These are phyloP conservation scores for Acropternis orthonyx DNA, from an alignment of 2,797 vertebrate species.

Conservation along the genomic window DNA sequence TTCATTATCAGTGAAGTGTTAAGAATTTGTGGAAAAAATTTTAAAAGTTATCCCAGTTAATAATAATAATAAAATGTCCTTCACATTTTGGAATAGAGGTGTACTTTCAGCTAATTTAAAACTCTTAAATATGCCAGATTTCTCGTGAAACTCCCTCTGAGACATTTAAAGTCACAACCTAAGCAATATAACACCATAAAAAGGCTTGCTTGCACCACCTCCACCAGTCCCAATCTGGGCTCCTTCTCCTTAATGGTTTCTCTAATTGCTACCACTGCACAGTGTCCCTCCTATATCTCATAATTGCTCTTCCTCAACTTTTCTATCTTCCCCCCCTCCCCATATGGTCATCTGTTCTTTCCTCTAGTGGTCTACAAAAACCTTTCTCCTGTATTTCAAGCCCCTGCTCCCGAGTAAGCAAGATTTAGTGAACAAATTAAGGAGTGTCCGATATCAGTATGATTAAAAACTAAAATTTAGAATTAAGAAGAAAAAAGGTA, in stretches of 20 bases:
- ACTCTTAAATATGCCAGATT: neutral
- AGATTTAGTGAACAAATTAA: neutral
- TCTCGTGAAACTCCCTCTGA: neutral
- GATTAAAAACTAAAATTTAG: neutral
- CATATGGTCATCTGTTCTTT: neutral
- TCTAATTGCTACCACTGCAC: neutral
- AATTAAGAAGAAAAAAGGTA: neutral
- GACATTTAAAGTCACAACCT: neutral
- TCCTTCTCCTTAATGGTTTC: neutral
- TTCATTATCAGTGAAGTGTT: neutral
- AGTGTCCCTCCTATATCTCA: neutral
- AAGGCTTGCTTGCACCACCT: neutral
- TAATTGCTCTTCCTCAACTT: neutral
- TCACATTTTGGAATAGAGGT: neutral
- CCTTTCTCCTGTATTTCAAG: neutral
- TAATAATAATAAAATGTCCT: neutral
- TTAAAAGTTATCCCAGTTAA: fast-evolving
- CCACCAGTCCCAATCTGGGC: neutral
- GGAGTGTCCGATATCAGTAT: too few relatives aligned
- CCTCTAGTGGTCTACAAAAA: neutral
- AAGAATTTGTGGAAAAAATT: neutral
- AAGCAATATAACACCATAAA: neutral
- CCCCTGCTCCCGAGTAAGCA: neutral
- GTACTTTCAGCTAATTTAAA: neutral
- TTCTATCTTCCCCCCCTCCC: neutral